Base-by-base conservation (phyloP, 2,797 vertebrate genomes). In the Trachurus trachurus region DNA sequence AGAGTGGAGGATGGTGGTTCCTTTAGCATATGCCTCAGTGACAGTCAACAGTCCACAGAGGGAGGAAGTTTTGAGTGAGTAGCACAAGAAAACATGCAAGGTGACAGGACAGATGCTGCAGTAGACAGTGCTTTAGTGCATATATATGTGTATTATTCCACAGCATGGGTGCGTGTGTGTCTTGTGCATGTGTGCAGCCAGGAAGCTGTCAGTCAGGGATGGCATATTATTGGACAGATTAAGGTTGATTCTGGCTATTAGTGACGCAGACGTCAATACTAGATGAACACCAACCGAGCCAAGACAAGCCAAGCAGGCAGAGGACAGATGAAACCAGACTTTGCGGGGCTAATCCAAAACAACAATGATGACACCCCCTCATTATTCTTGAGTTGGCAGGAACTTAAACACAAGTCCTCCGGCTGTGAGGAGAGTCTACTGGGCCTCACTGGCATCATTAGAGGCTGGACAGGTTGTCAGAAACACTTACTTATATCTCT, bases 381-480 rank as follows among this genome's bases (percentile, higher is more conserved):
- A 90, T 93, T 91, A 93, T 89, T 89, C 78, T 74, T 4, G 39
- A 91, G 75, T 82, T 93, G 90, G 89, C 89, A 91, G 72, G 34
- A 89, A 89, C 87, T 88, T 89, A 85, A 91, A 89, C 58, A 81
- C 17, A 68, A 89, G 85, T 93, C 89, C 83, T 89, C 85, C 69
- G 86, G 90, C 87, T 90, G 88, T 89, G 87, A 80, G 80, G 74
- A 81, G 78, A 86, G 77, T 86, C 81, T 86, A 63, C 72, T 39
- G 69, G 84, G 88, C 80, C 78, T 92, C 74, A 58, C 81, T 82
- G 82, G 83, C 87, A 89, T 90, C 82, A 84, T 87, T 93, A 89
- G 71, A 84, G 59, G 69, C 86, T 90, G 93, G 92, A 93, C 89
- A 92, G 90, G 76, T 85, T 93, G 92, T 93, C 92, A 93, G 76